A percentile compares a stretch with the other conserved stretches of the same genome.
Conservation (phyloP, 2,888 invertebrate genomes). For the Agonopterix subpropinquella region DNA sequence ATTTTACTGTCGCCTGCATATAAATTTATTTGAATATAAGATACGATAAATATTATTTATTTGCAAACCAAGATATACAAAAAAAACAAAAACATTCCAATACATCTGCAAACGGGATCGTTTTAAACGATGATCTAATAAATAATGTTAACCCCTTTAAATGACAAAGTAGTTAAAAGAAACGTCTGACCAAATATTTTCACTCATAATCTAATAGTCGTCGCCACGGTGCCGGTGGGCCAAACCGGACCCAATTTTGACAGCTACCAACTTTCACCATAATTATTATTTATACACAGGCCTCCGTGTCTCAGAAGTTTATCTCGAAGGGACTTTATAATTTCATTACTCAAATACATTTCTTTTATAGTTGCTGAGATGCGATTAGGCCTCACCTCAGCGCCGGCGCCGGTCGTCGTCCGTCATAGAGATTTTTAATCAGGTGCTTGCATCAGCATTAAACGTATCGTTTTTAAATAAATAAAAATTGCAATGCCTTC, state of each 20-base stretch:
- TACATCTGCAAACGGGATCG: too few species aligned
- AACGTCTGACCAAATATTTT: slow-evolving; percentile 50
- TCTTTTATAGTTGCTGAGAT: slow-evolving; percentile 4
- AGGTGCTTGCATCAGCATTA: too few species aligned
- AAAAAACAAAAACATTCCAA: too few species aligned
- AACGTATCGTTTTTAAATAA: too few species aligned
- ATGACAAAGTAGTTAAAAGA: slow-evolving; percentile 31
- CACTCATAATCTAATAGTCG: slow-evolving; percentile 38
- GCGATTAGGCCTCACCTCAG: not conserved
- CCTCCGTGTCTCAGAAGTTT: slow-evolving; percentile 35
- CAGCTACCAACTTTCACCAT: slow-evolving; percentile 61
- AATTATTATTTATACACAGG: slow-evolving; percentile 64
- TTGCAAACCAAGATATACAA: too few species aligned
- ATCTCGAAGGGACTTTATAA: slow-evolving; percentile 30
- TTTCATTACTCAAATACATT: slow-evolving; percentile 20
- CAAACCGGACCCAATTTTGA: slow-evolving; percentile 34
- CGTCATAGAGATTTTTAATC: too few species aligned
- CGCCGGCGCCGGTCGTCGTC: too few species aligned
- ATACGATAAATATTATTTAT: too few species aligned
- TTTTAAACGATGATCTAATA: too few species aligned
- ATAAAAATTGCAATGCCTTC: too few species aligned
- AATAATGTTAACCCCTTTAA: not conserved
- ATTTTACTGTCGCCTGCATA: too few species aligned
- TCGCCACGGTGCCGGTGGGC: slow-evolving; percentile 29
- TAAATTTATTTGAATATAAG: too few species aligned